Evolutionary conservation across 2,113 vertebrate species (phyloP), one percentile per base, ranked within the genome.

Genomic region (Apus apus): DNA sequence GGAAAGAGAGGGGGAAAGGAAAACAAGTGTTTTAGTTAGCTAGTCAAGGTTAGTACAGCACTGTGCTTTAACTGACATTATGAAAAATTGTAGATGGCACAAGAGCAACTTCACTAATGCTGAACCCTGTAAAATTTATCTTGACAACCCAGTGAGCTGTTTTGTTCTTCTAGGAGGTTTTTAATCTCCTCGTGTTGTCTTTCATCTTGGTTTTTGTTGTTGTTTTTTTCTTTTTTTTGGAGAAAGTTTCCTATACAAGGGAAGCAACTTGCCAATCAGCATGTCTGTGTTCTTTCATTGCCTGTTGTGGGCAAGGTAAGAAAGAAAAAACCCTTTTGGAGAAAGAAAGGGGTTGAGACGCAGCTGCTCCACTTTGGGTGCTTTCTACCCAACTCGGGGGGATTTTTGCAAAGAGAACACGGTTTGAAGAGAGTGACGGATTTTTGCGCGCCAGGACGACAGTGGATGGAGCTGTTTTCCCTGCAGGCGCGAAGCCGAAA

Each of bases 81-180:
- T 21, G 54, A 94, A 29, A 83, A 75, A 77, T 81, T 80, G 65
- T 26, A 85, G 80, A 19, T 61, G 77, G 70, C 71, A 85, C 48
- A 71, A 95, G 97, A 87, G 71, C 62, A 95, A 75, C 29, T 92
- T 89, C 43, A 79, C 54, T 68, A 85, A 64, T 56, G 50, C 58
- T 61, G 50, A 92, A 89, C n/a, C 20, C 82, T 75, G 72, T 21
- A 7, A 87, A 94, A 96, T 90, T 34, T 51, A 62, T 84, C 58
- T 45, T 85, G 96, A 83, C 83, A 89, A 56, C 50, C 88, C 54
- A 27, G 9, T 71, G 51, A 86, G 64, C 90, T 87, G 90, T 81
- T 95, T 87, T 87, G n/a, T 70, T 89, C 74, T 79, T 90, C 68
- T 65, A 15, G 62, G 82, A 94, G 72, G 57, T 58, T 90, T 93